phyloP scores from a whole-genome alignment of 2,113 vertebrate species.

The Talpa occidentalis region DNA sequence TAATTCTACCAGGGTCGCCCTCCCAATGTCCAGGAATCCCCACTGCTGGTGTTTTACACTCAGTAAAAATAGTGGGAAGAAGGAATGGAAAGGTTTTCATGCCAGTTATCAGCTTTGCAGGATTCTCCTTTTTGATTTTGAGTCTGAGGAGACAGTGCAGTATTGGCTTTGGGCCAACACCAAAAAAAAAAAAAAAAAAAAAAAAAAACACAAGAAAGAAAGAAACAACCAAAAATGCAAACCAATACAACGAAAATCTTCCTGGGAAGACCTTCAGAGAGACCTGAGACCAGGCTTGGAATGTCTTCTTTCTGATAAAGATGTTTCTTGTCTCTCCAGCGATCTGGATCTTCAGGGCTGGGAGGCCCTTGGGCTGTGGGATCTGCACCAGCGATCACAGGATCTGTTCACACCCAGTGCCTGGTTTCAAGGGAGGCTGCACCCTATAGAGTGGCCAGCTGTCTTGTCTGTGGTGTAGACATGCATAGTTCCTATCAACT shows the following conservation, averaged over 20 bases:
- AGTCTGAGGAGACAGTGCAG: neutral
- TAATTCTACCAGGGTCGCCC: neutral
- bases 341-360: neutral
- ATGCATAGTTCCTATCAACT: neutral
- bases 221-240: neutral
- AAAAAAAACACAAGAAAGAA: too few species aligned
- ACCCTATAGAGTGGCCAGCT: neutral
- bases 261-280: slow-evolving; percentile 14
- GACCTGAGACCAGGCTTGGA: neutral
- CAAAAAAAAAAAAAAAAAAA: too few species aligned
- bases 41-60: neutral
- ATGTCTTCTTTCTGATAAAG: slow-evolving; percentile 42
- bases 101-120: neutral
- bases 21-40: neutral
- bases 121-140: neutral
- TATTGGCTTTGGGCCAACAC: neutral
- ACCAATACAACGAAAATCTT: neutral
- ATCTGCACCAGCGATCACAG: slow-evolving; percentile 57
- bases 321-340: slow-evolving; percentile 42
- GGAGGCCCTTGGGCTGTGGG: neutral
- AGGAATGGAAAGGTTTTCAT: neutral
- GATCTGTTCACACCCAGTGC: neutral
- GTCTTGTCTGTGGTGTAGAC: neutral
- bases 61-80: neutral
- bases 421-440: neutral